Evolutionary conservation across 2,113 vertebrate genomes (phyloP).

Genomic region (Galemys pyrenaicus): DNA sequence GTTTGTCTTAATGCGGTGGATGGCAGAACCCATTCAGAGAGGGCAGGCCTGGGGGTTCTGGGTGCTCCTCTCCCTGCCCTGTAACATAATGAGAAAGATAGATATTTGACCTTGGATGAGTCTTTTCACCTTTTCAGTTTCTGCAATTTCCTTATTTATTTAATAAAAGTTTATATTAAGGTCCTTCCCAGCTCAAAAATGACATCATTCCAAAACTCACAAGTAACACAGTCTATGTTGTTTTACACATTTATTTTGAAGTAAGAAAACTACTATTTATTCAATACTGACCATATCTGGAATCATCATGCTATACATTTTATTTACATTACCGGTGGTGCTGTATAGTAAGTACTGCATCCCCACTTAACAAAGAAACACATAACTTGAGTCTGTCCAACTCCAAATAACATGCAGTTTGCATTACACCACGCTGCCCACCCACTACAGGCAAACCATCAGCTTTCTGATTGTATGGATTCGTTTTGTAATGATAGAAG

Average conservation of each 20-base stretch:
- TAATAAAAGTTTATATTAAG: background rate
- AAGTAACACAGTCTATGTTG: background rate
- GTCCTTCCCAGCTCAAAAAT: background rate
- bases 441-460: background rate
- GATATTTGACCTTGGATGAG: background rate
- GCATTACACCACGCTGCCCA: background rate
- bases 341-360: background rate
- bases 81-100: background rate
- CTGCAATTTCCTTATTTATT: conserved; percentile 12
- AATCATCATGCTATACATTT: background rate
- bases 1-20: too few species aligned
- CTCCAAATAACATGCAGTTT: background rate
- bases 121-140: background rate
- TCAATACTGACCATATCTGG: background rate
- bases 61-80: too few species aligned
- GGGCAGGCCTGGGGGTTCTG: too few species aligned
- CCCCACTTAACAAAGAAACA: background rate
- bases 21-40: too few species aligned
- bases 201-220: background rate
- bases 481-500: background rate
- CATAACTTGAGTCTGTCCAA: background rate
- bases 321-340: background rate
- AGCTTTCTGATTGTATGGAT: background rate
- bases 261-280: background rate
- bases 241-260: conserved; percentile 15